Evolutionary conservation across 2,113 vertebrate genomes (phyloP), one percentile per base, ranked within the genome.

Genomic region (Dicrurus megarhynchus): DNA sequence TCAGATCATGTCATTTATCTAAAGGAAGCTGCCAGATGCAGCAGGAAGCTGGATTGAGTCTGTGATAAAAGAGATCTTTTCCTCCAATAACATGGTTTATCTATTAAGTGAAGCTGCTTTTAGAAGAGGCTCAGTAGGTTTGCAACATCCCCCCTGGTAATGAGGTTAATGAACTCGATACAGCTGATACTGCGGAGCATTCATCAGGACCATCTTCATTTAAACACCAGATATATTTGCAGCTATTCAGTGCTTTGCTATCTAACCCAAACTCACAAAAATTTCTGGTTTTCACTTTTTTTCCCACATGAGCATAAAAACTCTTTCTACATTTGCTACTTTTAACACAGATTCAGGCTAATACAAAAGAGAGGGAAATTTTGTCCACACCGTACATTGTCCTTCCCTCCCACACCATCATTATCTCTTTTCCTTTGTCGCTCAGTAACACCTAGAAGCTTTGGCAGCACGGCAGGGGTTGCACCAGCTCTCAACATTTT

Each of bases 71-170:
- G 41, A 1, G 1, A 75, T 81, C 60, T 93, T 90, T 95, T 93
- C 75, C 85, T 96, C 91, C 95, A 95, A 39, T 92, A 84, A 78
- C 44, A 13, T 52, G 68, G 76, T 81, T 94, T 96, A 60, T 84
- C 96, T 90, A 15, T 90, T 75, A 94, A 94, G 73, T 33, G 79
- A 87, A 78, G 63, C 73, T 60, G 80, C 88, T 84, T 92, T 95
- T 35, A 86, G 92, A 92, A 57, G 85, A 74, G 16, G n/a, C 11
- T 84, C 10, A 4, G 28, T 77, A 46, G 1, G 15, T 87, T 93
- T 84, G 73, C 60, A 87, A 88, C 64, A 84, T 87, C 32, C 56
- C 37, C n/a, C 55, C 33, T 4, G 3, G 47, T 87, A 91, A 94
- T 42, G 84, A 95, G 69, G 87, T 71, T 93, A 92, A 95, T 78